phyloP scores from a whole-genome alignment of 2,113 vertebrate genomes.

The Bos javanicus region DNA sequence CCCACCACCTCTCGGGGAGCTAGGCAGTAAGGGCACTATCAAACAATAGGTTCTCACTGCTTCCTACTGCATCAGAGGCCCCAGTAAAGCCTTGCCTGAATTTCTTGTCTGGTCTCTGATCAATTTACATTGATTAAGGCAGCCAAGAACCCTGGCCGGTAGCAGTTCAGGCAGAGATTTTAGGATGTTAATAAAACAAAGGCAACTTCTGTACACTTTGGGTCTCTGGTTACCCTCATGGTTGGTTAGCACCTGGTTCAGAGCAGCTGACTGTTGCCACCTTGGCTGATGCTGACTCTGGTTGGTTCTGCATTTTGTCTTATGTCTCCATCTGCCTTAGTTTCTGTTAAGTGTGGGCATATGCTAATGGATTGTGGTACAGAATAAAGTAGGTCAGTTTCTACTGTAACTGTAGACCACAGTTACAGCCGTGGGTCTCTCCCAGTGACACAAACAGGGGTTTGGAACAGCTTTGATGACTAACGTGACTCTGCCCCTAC shows the following conservation, averaged over 20 bases:
- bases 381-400: not conserved
- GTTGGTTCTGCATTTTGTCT: not conserved
- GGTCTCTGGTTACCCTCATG: not conserved
- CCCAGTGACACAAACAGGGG: not conserved
- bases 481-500: not conserved
- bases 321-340: not conserved
- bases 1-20: not conserved
- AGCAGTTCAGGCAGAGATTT: not conserved
- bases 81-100: not conserved
- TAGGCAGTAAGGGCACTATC: not conserved
- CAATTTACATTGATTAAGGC: not conserved
- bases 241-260: not conserved
- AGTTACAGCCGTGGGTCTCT: not conserved
- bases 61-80: not conserved
- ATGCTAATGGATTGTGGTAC: not conserved
- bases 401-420: not conserved
- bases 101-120: not conserved
- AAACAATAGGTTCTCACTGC: not conserved
- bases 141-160: not conserved
- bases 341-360: not conserved
- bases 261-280: not conserved
- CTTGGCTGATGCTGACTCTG: not conserved
- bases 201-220: not conserved
- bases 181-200: not conserved
- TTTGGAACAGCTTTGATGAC: not conserved